A percentile compares a stretch with the other conserved stretches of the same genome.
phyloP scores from a whole-genome alignment of 1,140 invertebrate genomes.

The Drosophila repletoides region DNA sequence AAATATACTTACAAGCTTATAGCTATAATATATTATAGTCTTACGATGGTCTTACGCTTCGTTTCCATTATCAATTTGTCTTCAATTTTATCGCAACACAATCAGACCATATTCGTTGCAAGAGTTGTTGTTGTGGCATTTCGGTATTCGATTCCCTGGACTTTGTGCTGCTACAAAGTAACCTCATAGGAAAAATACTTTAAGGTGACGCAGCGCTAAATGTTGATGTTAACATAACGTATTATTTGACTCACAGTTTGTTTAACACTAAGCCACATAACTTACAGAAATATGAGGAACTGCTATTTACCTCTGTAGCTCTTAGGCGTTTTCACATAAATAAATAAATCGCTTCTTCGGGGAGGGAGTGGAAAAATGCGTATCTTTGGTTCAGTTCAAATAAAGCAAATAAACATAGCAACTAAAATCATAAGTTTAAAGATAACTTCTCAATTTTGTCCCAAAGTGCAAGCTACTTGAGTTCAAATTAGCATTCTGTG shows the following conservation, averaged over 20 bases:
- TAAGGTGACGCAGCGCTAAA: neutral
- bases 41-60: too few relatives aligned
- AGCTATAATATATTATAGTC: too few relatives aligned
- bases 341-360: too few relatives aligned
- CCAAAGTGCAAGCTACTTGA: too few relatives aligned
- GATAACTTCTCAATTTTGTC: too few relatives aligned
- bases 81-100: slow-evolving; percentile 16
- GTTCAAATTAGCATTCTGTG: too few relatives aligned
- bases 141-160: slow-evolving; percentile 3
- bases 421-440: too few relatives aligned
- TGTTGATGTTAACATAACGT: slow-evolving; percentile 2
- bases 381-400: too few relatives aligned
- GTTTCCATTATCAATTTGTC: slow-evolving; percentile 12
- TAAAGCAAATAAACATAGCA: too few relatives aligned
- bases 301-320: too few relatives aligned
- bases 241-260: neutral
- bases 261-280: neutral
- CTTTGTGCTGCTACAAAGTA: slow-evolving; percentile 6
- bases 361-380: too few relatives aligned
- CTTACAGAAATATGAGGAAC: neutral
- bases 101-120: slow-evolving; percentile 18
- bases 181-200: neutral
- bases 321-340: too few relatives aligned
- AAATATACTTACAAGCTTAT: neutral
- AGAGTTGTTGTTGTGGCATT: slow-evolving; percentile 5